A percentile compares a stretch with the other conserved stretches of the same genome.
Evolutionary conservation across 2,888 invertebrate genomes (phyloP).

Genomic region (Germaria angustata): DNA sequence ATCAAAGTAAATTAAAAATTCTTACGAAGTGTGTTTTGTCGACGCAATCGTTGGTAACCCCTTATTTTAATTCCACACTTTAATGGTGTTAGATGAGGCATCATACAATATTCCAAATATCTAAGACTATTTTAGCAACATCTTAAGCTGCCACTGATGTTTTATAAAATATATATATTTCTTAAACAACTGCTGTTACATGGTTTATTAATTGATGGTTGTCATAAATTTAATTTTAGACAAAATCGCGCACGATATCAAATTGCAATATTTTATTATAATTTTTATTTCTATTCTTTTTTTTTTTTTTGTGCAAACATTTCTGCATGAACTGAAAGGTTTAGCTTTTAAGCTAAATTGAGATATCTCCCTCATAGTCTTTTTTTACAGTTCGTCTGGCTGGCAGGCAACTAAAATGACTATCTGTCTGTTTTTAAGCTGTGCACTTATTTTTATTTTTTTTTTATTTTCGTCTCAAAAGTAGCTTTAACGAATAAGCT

Average conservation of each 20-base stretch:
- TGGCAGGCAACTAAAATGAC: constrained; percentile 44
- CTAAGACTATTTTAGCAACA: no score
- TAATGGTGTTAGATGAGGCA: no score
- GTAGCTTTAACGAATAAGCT: constrained; percentile 56
- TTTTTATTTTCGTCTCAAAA: constrained; percentile 2
- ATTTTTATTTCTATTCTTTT: constrained; percentile 18
- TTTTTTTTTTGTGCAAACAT: background rate
- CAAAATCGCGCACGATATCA: constrained; percentile 63
- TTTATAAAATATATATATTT: constrained; percentile 36
- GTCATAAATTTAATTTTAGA: constrained; percentile 72
- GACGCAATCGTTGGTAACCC: no score
- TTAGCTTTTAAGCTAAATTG: constrained; percentile 71
- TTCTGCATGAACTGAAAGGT: constrained; percentile 53
- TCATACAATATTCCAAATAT: no score
- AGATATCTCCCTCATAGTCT: constrained; percentile 74
- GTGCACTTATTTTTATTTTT: constrained; percentile 1
- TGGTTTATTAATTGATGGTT: constrained; percentile 72
- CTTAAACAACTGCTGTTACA: constrained; percentile 53
- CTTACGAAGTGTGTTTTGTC: no score
- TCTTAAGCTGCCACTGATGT: constrained; percentile 61
- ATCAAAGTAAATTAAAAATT: no score
- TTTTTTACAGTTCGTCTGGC: constrained; percentile 56
- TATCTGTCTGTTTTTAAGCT: constrained; percentile 26
- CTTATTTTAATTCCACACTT: no score
- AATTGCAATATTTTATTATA: constrained; percentile 46